Evolutionary conservation across 2,113 vertebrate genomes (phyloP).

Genomic region (Lepidothrix coronata): DNA sequence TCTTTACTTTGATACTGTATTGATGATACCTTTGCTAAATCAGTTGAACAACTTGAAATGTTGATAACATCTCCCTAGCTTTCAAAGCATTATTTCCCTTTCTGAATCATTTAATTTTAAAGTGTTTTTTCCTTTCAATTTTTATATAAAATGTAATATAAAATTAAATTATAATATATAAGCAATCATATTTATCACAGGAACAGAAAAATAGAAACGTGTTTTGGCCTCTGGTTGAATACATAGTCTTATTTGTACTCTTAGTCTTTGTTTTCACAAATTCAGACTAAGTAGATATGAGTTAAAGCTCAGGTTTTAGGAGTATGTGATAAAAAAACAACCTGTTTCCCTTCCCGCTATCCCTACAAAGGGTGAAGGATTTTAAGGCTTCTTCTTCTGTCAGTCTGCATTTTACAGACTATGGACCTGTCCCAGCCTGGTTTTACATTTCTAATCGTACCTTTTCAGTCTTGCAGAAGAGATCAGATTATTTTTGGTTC

Average conservation of each 20-base stretch:
- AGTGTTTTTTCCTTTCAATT: not conserved
- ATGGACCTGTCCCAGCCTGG: not conserved
- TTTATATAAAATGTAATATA: not conserved
- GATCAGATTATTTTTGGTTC: constrained; percentile 19
- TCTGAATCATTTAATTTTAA: not conserved
- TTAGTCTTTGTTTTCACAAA: not conserved
- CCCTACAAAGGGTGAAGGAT: not conserved
- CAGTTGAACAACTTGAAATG: not conserved
- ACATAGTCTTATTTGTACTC: not conserved
- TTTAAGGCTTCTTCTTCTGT: not conserved
- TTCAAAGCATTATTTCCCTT: not conserved
- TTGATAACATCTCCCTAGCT: not conserved
- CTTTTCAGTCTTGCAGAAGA: constrained; percentile 10
- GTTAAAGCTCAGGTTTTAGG: not conserved
- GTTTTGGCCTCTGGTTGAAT: not conserved
- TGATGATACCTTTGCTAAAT: not conserved
- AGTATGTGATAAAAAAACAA: not conserved
- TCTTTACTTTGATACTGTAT: not conserved
- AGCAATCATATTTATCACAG: not conserved
- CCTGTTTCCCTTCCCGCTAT: not conserved
- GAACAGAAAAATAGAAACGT: not conserved
- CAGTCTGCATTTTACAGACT: not conserved
- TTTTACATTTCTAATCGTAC: constrained; percentile 17
- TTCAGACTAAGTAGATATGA: not conserved
- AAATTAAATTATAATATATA: not conserved